Base-by-base conservation (phyloP, 1,140 invertebrate genomes). In the Antheraea pernyi region DNA sequence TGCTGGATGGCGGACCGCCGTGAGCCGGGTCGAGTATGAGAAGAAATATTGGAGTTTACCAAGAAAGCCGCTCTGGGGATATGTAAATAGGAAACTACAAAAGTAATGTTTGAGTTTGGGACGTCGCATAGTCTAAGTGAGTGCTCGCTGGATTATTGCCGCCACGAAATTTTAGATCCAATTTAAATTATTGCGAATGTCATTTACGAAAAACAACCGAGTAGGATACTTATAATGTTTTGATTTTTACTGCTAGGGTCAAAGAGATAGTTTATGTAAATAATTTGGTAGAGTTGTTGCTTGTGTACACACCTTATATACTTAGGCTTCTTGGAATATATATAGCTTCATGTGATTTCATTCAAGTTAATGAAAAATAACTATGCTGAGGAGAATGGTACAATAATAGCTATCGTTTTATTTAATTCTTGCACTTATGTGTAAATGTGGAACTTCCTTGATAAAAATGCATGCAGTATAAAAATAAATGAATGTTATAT, bases 31-130 rank as follows among this genome's bases (percentile, higher is more conserved):
- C 84, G 86, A 83, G 81, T 85, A 86, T 83, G 84, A 86, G 84
- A 85, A 86, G 85, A 85, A 86, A 86, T 88, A 88, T 88, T 82
- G 80, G 85, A 87, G 84, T 85, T 85, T 80, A 79, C 80, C 75
- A 84, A 86, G 86, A 85, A 88, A 88, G 86, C 84, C 84, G 83
- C 84, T 89, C 88, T 85, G 80, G 81, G 82, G 80, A 80, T 86
- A 91, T 89, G 86, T 89, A 90, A 90, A 90, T 90, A 88, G 80
- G 77, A 79, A 81, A 85, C 78, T 83, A 83, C 78, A 82, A 84
- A 85, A 86, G 83, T 84, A 86, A 88, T 89, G 83, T 86, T 88
- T 88, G 88, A 89, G 68, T 88, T 91, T 71, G 81, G 83, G 74
- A 75, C 69, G 76, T 74, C 76, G 76, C 71, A 75, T 74, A 75